Evolutionary conservation across 2,113 vertebrate genomes (phyloP).

Genomic region (Anguilla rostrata): DNA sequence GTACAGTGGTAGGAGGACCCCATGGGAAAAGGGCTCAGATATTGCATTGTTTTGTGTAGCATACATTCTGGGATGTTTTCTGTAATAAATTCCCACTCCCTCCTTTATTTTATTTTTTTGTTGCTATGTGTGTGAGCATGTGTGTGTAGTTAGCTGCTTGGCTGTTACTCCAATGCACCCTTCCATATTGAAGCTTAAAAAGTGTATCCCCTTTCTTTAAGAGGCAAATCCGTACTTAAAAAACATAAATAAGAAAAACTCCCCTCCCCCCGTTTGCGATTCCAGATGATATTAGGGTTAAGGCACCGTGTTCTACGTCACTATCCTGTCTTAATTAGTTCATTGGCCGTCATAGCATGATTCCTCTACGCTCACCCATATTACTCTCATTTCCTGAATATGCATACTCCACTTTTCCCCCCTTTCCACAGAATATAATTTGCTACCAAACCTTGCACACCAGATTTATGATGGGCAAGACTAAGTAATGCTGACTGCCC

Average conservation of each 20-base stretch:
- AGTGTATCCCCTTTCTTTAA: too few relatives aligned
- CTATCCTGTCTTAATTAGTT: background rate
- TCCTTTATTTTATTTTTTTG: background rate
- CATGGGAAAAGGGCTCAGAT: constrained; percentile 14
- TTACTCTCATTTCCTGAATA: too few relatives aligned
- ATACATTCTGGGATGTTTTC: background rate
- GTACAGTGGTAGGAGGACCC: background rate
- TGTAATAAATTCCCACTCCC: background rate
- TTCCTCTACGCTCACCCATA: too few relatives aligned
- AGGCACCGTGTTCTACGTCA: background rate
- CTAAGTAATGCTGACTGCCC: too few relatives aligned
- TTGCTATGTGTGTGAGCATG: background rate
- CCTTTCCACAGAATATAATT: too few relatives aligned
- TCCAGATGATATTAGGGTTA: too few relatives aligned
- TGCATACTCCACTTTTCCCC: too few relatives aligned
- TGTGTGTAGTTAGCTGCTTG: background rate
- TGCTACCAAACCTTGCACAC: too few relatives aligned
- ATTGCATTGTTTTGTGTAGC: constrained; percentile 8
- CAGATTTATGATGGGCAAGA: too few relatives aligned
- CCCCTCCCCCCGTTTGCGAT: too few relatives aligned
- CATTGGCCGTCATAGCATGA: background rate
- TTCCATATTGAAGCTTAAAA: too few relatives aligned
- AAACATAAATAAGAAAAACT: background rate
- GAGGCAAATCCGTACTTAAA: background rate
- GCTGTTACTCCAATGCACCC: too few relatives aligned